Conservation (phyloP, 1,140 invertebrate species). For the Phthorimaea operculella region DNA sequence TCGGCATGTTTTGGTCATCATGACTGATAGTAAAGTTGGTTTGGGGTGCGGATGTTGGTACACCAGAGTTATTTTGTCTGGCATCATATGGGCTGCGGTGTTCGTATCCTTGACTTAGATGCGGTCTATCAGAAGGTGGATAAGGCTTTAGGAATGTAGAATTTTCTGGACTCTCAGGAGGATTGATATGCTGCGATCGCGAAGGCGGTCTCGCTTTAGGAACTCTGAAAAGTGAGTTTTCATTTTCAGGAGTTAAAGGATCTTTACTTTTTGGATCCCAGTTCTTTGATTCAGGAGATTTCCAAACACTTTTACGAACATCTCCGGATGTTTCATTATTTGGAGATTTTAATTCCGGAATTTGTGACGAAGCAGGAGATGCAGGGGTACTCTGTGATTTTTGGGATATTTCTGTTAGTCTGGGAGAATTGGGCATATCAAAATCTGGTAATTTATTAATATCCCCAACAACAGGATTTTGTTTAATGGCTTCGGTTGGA, state of each 20-base stretch:
- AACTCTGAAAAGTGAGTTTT: slow-evolving; percentile 72
- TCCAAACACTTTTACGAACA: slow-evolving; percentile 53
- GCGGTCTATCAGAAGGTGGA: slow-evolving; percentile 59
- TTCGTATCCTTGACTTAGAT: slow-evolving; percentile 48
- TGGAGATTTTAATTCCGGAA: slow-evolving; percentile 51
- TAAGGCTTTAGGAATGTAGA: slow-evolving; percentile 69
- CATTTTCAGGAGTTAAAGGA: slow-evolving; percentile 38
- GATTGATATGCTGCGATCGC: slow-evolving; percentile 61
- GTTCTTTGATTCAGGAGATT: slow-evolving; percentile 58
- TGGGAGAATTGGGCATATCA: slow-evolving; percentile 54
- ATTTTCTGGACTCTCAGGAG: slow-evolving; percentile 52
- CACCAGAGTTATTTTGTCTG: slow-evolving; percentile 36
- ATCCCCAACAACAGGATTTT: slow-evolving; percentile 31
- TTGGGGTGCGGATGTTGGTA: slow-evolving; percentile 33
- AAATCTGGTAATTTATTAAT: slow-evolving; percentile 53
- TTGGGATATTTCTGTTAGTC: slow-evolving; percentile 57
- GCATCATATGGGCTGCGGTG: slow-evolving; percentile 57
- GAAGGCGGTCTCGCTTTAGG: slow-evolving; percentile 75
- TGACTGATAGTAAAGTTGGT: slow-evolving; percentile 60
- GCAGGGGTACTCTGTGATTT: slow-evolving; percentile 48
- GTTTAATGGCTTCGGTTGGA: slow-evolving; percentile 42
- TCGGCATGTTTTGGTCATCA: slow-evolving; percentile 46
- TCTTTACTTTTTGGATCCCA: slow-evolving; percentile 59
- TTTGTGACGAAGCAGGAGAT: slow-evolving; percentile 46
- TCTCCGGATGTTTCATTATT: slow-evolving; percentile 42